Base-by-base conservation (phyloP, 2,113 vertebrate genomes). In the Alectura lathami region DNA sequence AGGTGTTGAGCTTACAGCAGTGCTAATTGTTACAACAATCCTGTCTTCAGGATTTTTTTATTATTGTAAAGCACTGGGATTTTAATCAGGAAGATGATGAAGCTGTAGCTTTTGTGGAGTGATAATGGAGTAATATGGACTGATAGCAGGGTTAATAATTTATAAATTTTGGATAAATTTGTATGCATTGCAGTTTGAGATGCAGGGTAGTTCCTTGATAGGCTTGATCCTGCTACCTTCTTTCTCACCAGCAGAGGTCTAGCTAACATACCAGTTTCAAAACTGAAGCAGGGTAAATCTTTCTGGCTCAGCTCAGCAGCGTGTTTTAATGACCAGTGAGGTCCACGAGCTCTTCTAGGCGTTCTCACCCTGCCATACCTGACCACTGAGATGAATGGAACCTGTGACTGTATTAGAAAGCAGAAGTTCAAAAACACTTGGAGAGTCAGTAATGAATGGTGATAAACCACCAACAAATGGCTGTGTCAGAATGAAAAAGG, bases 231-330 rank as follows among this genome's bases (percentile, higher is more conserved):
- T 86, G 69, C 56, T 88, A 22, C 32, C 22, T 86, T 70, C 76
- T 67, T 36, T 78, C 21, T 84, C 27, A 51, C 81, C 94, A 92
- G 86, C 74, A 93, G 92, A 84, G 83, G 86, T 76, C 74, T 48
- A 53, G 69, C 91, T 86, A 64, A 60, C 40, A 57, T 20, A 23
- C 11, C 12, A 11, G 14, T 75, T 93, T 89, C 23, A 38, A 53
- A 79, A 59, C 32, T 26, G 67, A 17, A 80, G 42, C 42, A 30
- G 9, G 10, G 20, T 47, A 22, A 51, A 62, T 40, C 38, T 53
- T 40, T 42, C 43, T 63, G 29, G 42, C 1, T 0, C 0, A 4
- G 7, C 4, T 59, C 42, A 86, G 60, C 36, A n/a, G n/a, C 3
- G 3, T 7, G 8, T 83, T 86, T 81, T 70, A 54, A 88, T 43